Base-by-base conservation (phyloP, 2,888 invertebrate genomes). In the Drosophila mulleri region DNA sequence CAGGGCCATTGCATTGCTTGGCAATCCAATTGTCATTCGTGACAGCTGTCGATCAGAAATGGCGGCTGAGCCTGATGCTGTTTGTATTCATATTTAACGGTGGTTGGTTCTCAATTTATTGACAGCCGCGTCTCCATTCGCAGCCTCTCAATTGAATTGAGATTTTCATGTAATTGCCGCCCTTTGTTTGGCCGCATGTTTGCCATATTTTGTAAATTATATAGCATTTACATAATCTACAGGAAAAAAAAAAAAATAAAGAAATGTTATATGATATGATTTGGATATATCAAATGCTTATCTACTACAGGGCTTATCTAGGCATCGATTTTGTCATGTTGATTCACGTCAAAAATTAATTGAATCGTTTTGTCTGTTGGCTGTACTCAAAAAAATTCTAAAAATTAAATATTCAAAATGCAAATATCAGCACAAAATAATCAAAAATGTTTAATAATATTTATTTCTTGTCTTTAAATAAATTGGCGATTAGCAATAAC, bases 31-130 rank as follows among this genome's bases (percentile, higher is more conserved):
- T 89, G 89, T 87, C 85, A 88, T 88, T 83, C 82, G 79, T 91
- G 90, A 87, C 90, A 91, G 90, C 92, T 91, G 91, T 91, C 91
- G 90, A 91, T 91, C 91, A 88, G 82, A 82, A 89, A 88, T 89
- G 90, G 88, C 90, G 90, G 86, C 76, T 78, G 78, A 77, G 78
- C 71, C 76, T 65, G 71, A 79, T 67, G 71, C 32, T 59, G 35
- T 65, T 67, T 59, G 20, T 57, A 61, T 54, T 62, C 56, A 14
- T 63, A 68, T 75, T 67, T 77, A 56, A 66, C 67, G 81, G 82
- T 78, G 87, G 79, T 87, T 84, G 84, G 60, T 72, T 83, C 67
- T 39, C 68, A 67, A 79, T 73, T 65, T 65, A 80, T 80, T 80
- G 82, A 72, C 75, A 75, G 72, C 56, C 59, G 56, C 64, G 18